Evolutionary conservation across 2,113 vertebrate genomes (phyloP).

Genomic region (Tamias sibiricus): DNA sequence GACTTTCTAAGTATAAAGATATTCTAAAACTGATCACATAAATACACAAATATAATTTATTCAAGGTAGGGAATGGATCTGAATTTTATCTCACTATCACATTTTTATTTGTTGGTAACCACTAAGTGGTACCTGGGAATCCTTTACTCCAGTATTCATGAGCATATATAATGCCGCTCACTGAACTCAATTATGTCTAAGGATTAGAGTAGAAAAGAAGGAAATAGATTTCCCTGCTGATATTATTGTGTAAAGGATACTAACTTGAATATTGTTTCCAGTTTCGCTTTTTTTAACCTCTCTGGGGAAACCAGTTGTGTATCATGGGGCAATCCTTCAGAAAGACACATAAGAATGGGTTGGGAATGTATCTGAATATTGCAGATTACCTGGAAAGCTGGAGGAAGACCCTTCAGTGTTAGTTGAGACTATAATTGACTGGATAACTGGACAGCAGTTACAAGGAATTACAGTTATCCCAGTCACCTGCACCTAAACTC

Average conservation of each 20-base stretch:
- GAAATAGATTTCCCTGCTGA: neutral
- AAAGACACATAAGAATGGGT: neutral
- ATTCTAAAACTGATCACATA: neutral
- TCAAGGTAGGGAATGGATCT: neutral
- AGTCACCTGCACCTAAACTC: neutral
- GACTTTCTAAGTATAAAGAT: neutral
- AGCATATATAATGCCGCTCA: neutral
- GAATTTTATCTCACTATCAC: neutral
- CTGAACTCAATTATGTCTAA: neutral
- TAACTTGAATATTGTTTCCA: neutral
- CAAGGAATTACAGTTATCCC: neutral
- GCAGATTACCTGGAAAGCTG: neutral
- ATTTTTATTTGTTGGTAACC: neutral
- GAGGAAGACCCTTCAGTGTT: neutral
- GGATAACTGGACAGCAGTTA: neutral
- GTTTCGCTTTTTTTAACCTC: neutral
- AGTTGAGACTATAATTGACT: neutral
- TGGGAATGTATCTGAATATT: neutral
- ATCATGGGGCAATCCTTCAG: neutral
- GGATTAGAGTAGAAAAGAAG: neutral
- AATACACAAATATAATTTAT: neutral
- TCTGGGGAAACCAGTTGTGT: neutral
- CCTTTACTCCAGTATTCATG: neutral
- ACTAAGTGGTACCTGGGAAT: neutral
- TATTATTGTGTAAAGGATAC: neutral